These are phyloP conservation scores for Tetropium fuscum DNA, from an alignment of 2,888 invertebrate species.

Conservation along the genomic window DNA sequence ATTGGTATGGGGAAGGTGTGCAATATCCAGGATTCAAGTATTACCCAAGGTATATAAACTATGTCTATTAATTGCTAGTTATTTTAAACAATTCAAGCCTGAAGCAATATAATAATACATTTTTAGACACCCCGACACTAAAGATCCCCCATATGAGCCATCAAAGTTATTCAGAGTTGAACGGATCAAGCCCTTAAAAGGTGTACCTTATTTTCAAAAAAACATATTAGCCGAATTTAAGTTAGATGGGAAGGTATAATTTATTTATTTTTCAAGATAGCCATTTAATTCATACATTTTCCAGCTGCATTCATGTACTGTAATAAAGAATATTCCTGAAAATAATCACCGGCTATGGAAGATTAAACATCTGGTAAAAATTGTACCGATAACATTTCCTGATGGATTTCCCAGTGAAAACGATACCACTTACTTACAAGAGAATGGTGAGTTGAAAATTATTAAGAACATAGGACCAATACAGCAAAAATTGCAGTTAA, in stretches of 20 bases:
- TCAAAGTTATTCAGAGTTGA: conserved; percentile 84
- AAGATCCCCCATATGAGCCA: conserved; percentile 82
- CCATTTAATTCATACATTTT: too few relatives aligned
- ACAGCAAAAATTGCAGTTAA: conserved; percentile 71
- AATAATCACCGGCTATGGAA: conserved; percentile 80
- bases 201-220: conserved; percentile 81
- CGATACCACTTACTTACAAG: conserved; percentile 78
- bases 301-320: conserved; percentile 70
- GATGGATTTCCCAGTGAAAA: conserved; percentile 83
- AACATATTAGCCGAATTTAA: conserved; percentile 74
- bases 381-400: conserved; percentile 85
- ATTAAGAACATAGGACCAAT: conserved; percentile 69
- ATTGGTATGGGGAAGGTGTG: conserved; percentile 66
- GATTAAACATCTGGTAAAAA: conserved; percentile 86
- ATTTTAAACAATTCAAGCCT: conserved; percentile 4
- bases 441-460: conserved; percentile 80
- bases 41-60: conserved; percentile 71
- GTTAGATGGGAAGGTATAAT: conserved; percentile 70
- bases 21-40: conserved; percentile 73
- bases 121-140: conserved; percentile 71
- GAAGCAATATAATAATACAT: background rate
- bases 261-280: conserved; percentile 6
- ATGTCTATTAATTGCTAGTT: conserved; percentile 27
- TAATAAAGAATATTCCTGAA: conserved; percentile 90
- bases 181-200: conserved; percentile 76